Evolutionary conservation across 1,140 invertebrate species (phyloP).

Genomic region (Acromyrmex echinatior): DNA sequence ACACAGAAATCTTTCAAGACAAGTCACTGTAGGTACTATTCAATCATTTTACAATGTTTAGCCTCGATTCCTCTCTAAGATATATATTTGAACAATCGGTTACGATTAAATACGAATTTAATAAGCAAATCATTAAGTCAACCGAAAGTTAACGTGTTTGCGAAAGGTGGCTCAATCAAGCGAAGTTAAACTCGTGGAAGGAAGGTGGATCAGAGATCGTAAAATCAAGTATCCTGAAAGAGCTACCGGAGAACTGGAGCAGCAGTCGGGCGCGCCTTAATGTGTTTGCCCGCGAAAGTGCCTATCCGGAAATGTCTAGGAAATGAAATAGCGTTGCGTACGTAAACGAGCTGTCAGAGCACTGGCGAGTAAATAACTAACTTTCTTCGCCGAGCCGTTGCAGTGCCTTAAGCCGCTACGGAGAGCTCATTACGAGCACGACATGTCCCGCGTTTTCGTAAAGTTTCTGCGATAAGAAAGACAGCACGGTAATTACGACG

Average conservation of each 20-base stretch:
- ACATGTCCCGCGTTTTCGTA: conserved; percentile 51
- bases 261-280: conserved; percentile 66
- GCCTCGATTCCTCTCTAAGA: background rate
- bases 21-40: background rate
- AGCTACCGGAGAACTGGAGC: conserved; percentile 22
- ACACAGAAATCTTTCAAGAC: background rate
- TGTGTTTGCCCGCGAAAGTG: conserved; percentile 75
- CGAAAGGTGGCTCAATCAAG: conserved; percentile 34
- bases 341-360: conserved; percentile 77
- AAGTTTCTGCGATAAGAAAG: conserved; percentile 61
- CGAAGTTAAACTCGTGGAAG: conserved; percentile 9
- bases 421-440: conserved; percentile 72
- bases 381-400: conserved; percentile 75
- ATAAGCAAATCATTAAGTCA: conserved; percentile 50
- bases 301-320: conserved; percentile 71
- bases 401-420: conserved; percentile 73
- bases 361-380: conserved; percentile 78
- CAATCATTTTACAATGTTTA: background rate
- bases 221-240: conserved; percentile 61
- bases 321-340: conserved; percentile 80
- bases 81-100: background rate
- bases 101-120: conserved; percentile 14
- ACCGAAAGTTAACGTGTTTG: conserved; percentile 49
- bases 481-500: conserved; percentile 69
- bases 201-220: conserved; percentile 56